These are phyloP conservation scores for Gallinago jamesoni DNA, from an alignment of 2,113 vertebrate genomes.

Conservation along the genomic window DNA sequence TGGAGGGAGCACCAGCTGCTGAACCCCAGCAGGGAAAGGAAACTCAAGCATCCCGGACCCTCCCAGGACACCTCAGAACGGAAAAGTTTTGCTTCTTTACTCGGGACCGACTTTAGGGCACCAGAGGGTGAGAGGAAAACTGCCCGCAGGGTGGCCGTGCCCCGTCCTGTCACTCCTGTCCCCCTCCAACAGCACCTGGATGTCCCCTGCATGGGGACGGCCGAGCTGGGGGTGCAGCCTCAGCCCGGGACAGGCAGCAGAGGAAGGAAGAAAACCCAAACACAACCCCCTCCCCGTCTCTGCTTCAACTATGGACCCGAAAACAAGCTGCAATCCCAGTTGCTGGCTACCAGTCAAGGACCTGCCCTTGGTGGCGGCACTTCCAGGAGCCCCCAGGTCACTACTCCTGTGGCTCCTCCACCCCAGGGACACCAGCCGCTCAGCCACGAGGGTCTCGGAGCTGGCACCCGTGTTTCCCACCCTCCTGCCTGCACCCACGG, in stretches of 20 bases:
- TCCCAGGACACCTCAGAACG: no score
- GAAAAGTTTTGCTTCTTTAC: background rate
- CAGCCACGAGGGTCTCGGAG: background rate
- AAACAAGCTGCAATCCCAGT: background rate
- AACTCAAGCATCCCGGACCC: background rate
- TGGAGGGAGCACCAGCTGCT: background rate
- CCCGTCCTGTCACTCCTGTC: background rate
- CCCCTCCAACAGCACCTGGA: accelerated
- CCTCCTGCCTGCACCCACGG: background rate
- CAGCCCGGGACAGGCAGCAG: accelerated
- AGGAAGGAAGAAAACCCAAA: background rate
- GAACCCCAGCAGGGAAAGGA: accelerated
- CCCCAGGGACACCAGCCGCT: accelerated
- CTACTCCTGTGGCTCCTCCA: accelerated
- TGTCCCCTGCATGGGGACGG: accelerated
- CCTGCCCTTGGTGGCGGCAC: accelerated
- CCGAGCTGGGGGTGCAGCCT: accelerated
- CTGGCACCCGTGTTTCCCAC: accelerated
- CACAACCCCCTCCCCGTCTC: accelerated
- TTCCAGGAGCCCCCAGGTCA: background rate
- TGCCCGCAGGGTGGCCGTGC: accelerated
- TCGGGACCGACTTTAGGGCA: background rate
- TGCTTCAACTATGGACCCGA: accelerated
- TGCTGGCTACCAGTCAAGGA: accelerated
- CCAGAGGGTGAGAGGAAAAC: background rate